A percentile compares a stretch with the other conserved stretches of the same genome.
phyloP scores from a whole-genome alignment of 2,888 invertebrate species.

The Tiphia femorata region DNA sequence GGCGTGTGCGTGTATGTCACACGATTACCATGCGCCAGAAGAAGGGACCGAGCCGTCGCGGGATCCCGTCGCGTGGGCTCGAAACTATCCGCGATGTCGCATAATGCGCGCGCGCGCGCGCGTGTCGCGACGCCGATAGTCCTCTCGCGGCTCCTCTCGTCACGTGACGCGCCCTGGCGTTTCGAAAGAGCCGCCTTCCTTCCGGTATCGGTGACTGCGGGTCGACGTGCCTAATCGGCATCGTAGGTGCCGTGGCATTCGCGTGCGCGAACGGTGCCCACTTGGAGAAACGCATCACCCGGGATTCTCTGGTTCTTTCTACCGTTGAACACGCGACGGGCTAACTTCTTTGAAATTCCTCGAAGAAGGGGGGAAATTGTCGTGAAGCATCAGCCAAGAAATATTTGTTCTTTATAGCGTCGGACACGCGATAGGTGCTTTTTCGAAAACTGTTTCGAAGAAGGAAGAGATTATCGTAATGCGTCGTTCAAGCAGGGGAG shows the following conservation, averaged over 20 bases:
- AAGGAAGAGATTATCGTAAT: too few species aligned
- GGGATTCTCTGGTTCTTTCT: too few species aligned
- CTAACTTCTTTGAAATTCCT: too few species aligned
- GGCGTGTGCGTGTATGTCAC: constrained; percentile 44
- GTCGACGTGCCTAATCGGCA: background rate
- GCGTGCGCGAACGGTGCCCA: background rate
- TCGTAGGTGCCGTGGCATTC: background rate
- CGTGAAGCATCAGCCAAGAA: background rate
- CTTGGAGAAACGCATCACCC: background rate
- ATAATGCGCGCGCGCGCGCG: constrained; percentile 38
- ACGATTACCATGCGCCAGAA: constrained; percentile 42
- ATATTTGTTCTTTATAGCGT: background rate
- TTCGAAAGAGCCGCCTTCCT: constrained; percentile 33
- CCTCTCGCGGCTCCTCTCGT: constrained; percentile 4
- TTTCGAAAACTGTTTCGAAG: too few species aligned
- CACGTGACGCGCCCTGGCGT: constrained; percentile 28
- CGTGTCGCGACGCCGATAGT: too few species aligned
- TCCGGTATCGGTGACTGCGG: too few species aligned
- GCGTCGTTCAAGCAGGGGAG: constrained; percentile 12
- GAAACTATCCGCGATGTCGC: constrained; percentile 47
- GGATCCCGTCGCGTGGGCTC: constrained; percentile 45
- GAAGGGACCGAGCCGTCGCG: constrained; percentile 27
- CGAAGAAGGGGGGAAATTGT: too few species aligned
- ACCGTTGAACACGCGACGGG: background rate
- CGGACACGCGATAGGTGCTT: background rate